Conservation (phyloP, 2,797 vertebrate genomes). For the Periophthalmus magnuspinnatus region DNA sequence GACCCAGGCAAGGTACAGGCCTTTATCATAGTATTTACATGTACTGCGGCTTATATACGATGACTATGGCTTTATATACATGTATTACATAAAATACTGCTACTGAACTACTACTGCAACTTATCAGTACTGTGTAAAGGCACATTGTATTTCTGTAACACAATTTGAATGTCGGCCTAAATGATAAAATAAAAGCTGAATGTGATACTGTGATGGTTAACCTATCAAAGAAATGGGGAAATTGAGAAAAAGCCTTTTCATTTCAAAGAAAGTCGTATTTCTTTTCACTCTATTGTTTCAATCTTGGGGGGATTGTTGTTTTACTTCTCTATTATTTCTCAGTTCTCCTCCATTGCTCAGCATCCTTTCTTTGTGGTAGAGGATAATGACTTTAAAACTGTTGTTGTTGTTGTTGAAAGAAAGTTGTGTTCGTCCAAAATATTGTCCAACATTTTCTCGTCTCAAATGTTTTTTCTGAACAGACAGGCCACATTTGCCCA, state of each 20-base stretch:
- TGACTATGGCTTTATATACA: neutral
- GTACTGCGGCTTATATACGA: neutral
- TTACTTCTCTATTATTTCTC: neutral
- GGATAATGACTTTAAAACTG: neutral
- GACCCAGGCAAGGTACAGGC: constrained; percentile 80
- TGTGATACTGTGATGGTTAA: no score
- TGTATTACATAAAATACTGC: neutral
- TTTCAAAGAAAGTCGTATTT: no score
- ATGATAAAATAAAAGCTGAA: no score
- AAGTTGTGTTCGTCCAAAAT: neutral
- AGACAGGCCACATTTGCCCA: neutral
- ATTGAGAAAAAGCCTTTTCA: no score
- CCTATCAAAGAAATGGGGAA: no score
- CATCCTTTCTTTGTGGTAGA: neutral
- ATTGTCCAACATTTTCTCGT: neutral
- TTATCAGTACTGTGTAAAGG: neutral
- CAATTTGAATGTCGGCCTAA: no score
- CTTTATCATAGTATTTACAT: no score
- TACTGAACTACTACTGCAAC: neutral
- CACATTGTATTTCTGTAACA: neutral
- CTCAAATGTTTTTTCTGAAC: constrained; percentile 29
- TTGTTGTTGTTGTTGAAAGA: neutral
- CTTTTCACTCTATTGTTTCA: no score
- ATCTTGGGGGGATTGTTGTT: no score
- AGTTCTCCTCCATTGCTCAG: neutral